phyloP scores from a whole-genome alignment of 2,797 vertebrate species.

The Oreortyx pictus region DNA sequence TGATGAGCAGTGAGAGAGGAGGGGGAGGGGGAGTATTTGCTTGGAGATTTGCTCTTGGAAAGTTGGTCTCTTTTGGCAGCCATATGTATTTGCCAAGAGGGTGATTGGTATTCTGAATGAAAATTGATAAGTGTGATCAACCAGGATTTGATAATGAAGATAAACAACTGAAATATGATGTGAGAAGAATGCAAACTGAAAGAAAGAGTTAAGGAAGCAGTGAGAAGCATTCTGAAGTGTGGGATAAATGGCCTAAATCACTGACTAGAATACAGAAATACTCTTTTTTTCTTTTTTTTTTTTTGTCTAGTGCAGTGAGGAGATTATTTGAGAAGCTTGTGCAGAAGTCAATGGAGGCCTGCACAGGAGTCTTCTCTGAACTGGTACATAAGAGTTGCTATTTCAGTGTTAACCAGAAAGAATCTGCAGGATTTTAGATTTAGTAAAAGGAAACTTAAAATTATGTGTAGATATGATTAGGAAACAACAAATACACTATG shows the following conservation, averaged over 20 bases:
- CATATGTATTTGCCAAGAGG: background rate
- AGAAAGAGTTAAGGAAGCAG: background rate
- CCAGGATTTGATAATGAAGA: background rate
- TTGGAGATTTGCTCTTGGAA: background rate
- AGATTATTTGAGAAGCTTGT: conserved; percentile 25
- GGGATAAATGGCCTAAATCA: background rate
- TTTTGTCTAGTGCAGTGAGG: background rate
- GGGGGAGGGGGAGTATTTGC: background rate
- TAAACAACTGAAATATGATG: background rate
- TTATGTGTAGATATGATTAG: background rate
- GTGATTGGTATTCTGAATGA: background rate
- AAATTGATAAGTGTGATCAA: background rate
- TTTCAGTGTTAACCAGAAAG: background rate
- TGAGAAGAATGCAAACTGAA: background rate
- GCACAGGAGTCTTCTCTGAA: too few relatives aligned
- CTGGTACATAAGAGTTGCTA: too few relatives aligned
- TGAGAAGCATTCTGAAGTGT: background rate
- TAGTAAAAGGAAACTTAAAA: background rate
- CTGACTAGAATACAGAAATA: background rate
- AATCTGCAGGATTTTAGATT: background rate
- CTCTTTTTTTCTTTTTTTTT: background rate
- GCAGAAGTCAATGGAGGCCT: conserved; percentile 10
- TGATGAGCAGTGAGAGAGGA: background rate
- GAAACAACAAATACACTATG: background rate
- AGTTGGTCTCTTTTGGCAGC: background rate